These are phyloP conservation scores for Saguinus midas DNA, from an alignment of 2,113 vertebrate genomes.

Conservation along the genomic window DNA sequence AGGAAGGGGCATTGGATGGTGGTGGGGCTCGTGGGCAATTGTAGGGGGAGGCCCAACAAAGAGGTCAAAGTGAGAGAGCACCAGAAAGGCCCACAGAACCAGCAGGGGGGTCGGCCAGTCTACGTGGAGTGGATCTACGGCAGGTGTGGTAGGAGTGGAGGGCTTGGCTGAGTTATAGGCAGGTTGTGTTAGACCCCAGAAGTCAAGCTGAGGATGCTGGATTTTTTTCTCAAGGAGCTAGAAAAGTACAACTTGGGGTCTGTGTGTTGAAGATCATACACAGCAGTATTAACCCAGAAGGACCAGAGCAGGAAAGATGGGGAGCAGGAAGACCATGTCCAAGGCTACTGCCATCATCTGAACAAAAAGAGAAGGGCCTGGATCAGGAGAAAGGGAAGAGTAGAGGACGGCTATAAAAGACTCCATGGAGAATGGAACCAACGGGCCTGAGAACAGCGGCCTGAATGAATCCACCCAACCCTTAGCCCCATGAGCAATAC, in stretches of 20 bases:
- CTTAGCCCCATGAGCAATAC: background rate
- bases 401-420: background rate
- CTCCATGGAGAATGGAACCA: background rate
- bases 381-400: background rate
- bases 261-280: background rate
- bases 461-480: background rate
- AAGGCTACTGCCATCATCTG: background rate
- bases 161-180: background rate
- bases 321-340: background rate
- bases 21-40: background rate
- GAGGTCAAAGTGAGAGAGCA: background rate
- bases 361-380: background rate
- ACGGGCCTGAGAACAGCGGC: fast-evolving
- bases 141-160: background rate
- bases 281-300: background rate
- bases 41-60: background rate
- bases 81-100: background rate
- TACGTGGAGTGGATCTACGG: background rate
- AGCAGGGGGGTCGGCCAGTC: background rate
- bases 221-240: background rate
- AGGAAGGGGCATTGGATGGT: background rate
- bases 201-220: background rate
- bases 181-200: background rate
- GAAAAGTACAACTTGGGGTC: background rate
- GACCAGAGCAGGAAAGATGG: background rate